Evolutionary conservation across 2,113 vertebrate genomes (phyloP).

Genomic region (Catharus bicknelli): DNA sequence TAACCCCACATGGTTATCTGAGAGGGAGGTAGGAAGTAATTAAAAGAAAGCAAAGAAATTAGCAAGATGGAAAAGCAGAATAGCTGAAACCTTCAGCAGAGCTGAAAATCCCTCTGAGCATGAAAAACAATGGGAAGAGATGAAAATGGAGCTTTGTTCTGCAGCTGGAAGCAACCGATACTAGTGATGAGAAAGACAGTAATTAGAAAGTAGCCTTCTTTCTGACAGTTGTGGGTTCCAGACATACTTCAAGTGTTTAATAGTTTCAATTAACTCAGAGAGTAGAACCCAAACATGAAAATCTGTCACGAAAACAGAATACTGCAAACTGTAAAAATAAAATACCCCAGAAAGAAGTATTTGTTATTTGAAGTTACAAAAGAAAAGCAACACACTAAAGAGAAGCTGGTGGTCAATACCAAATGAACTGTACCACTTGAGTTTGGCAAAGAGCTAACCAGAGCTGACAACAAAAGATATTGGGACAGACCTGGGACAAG

Average conservation of each 20-base stretch:
- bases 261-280: constrained; percentile 1
- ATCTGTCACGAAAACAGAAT: background rate
- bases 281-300: background rate
- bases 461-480: background rate
- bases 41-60: background rate
- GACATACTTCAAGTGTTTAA: background rate
- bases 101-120: background rate
- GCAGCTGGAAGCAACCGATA: background rate
- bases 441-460: background rate
- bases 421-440: background rate
- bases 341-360: background rate
- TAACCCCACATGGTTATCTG: background rate
- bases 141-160: background rate
- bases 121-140: background rate
- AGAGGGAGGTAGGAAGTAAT: fast-evolving
- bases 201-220: background rate
- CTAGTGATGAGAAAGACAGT: background rate
- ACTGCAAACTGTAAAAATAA: background rate
- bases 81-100: background rate
- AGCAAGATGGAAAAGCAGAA: background rate
- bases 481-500: background rate
- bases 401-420: background rate
- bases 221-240: background rate
- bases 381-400: background rate
- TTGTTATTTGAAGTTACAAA: background rate